Conservation (phyloP, 1,140 invertebrate genomes). For the Helicoverpa zea region DNA sequence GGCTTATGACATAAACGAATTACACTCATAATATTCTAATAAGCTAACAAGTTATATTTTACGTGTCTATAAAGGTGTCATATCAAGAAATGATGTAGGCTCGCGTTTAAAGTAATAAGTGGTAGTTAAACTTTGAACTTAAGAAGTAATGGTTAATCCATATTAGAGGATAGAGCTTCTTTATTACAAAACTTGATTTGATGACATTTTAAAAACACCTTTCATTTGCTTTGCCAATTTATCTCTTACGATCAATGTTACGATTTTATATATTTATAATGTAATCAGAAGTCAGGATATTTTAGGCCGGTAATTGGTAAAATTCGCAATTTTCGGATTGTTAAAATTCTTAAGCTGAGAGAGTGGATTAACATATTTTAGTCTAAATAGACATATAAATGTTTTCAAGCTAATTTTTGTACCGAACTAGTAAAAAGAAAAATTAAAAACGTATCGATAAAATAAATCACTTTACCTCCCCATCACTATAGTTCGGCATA, state of each 20-base stretch:
- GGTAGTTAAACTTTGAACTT: constrained; percentile 30
- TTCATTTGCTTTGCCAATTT: too few species aligned
- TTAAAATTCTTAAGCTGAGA: too few species aligned
- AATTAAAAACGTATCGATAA: constrained; percentile 48
- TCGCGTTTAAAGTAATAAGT: constrained; percentile 11
- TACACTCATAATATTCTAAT: constrained; percentile 40
- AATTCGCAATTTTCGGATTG: too few species aligned
- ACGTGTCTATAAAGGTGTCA: constrained; percentile 10
- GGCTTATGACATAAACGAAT: constrained; percentile 31
- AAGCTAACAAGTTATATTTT: constrained; percentile 11
- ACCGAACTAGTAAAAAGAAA: neutral
- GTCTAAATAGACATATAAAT: too few species aligned
- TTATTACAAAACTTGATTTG: too few species aligned
- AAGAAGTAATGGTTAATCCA: neutral
- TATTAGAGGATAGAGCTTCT: neutral
- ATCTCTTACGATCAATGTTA: too few species aligned
- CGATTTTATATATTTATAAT: too few species aligned
- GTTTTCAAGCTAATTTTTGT: neutral
- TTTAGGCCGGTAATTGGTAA: too few species aligned
- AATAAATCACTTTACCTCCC: neutral
- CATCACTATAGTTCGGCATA: constrained; percentile 61
- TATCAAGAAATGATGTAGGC: constrained; percentile 19
- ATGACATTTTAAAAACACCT: too few species aligned
- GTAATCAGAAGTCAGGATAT: too few species aligned
- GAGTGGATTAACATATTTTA: too few species aligned